Conservation (phyloP, 2,113 vertebrate species). For the Gobio gobio region DNA sequence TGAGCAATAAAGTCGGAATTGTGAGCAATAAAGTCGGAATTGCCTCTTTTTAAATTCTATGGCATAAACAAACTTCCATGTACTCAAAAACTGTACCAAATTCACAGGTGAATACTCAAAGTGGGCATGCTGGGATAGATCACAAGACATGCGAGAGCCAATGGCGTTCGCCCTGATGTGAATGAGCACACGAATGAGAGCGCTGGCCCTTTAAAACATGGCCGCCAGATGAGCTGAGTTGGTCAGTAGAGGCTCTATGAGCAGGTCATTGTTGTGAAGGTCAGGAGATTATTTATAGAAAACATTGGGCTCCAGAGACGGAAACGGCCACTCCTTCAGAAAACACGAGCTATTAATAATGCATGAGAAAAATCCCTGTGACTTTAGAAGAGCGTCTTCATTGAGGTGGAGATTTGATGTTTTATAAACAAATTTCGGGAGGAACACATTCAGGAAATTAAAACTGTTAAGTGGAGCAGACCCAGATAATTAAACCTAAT, state of each 20-base stretch:
- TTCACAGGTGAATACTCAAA: neutral
- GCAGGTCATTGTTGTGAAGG: constrained; percentile 41
- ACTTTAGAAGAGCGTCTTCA: constrained; percentile 51
- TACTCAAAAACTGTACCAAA: too few relatives aligned
- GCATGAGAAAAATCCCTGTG: constrained; percentile 53
- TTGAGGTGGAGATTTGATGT: too few relatives aligned
- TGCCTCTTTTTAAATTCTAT: too few relatives aligned
- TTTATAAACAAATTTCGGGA: too few relatives aligned
- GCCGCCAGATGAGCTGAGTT: neutral
- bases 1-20: too few relatives aligned
- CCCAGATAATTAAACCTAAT: too few relatives aligned
- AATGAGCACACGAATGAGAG: neutral
- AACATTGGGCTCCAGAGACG: constrained; percentile 49
- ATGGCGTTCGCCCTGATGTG: neutral
- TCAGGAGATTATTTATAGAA: constrained; percentile 51
- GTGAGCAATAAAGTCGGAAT: too few relatives aligned
- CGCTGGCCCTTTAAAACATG: neutral
- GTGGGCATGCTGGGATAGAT: neutral
- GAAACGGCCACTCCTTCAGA: constrained; percentile 55
- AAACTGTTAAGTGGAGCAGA: too few relatives aligned
- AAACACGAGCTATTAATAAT: constrained; percentile 61
- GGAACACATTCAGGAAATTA: too few relatives aligned
- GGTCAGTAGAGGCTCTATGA: constrained; percentile 19
- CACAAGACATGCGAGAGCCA: neutral
- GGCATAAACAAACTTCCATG: too few relatives aligned